Percentiles rank a stretch among this genome's conserved stretches.
Evolutionary conservation across 1,140 invertebrate genomes (phyloP).

Genomic region (Drosophila auraria): DNA sequence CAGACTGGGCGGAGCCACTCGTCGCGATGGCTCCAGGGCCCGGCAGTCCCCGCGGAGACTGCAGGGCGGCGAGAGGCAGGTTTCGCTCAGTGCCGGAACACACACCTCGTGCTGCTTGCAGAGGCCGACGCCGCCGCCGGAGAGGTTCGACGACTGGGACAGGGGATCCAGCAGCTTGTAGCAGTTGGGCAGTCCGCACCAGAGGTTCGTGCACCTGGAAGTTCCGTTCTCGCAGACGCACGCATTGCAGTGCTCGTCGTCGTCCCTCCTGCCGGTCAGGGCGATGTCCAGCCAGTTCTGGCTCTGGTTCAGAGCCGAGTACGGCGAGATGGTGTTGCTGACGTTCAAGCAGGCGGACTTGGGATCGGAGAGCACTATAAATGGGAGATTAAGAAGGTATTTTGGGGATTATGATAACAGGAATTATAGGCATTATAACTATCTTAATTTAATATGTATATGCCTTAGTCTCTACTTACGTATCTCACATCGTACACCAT

Average conservation of each 20-base stretch:
- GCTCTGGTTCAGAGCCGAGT: constrained; percentile 71
- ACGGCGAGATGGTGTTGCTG: constrained; percentile 74
- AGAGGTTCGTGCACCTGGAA: constrained; percentile 93
- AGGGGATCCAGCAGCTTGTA: constrained; percentile 86
- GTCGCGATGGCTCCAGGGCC: constrained; percentile 89
- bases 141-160: constrained; percentile 86
- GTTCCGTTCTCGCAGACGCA: constrained; percentile 91
- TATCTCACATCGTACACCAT: constrained; percentile 89
- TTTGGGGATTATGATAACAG: not conserved
- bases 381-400: not conserved
- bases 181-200: constrained; percentile 94
- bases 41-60: constrained; percentile 93
- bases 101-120: constrained; percentile 87
- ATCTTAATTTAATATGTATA: not conserved
- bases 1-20: constrained; percentile 91
- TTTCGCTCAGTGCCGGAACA: constrained; percentile 90
- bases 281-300: constrained; percentile 69
- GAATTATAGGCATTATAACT: too few species aligned
- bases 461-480: constrained; percentile 59
- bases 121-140: constrained; percentile 43
- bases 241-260: constrained; percentile 92
- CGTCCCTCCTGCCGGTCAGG: constrained; percentile 85
- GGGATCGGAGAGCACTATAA: constrained; percentile 81
- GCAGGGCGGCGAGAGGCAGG: constrained; percentile 92
- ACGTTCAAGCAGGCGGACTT: constrained; percentile 77